Base-by-base conservation (phyloP, 2,797 vertebrate species). In the Chelon auratus region DNA sequence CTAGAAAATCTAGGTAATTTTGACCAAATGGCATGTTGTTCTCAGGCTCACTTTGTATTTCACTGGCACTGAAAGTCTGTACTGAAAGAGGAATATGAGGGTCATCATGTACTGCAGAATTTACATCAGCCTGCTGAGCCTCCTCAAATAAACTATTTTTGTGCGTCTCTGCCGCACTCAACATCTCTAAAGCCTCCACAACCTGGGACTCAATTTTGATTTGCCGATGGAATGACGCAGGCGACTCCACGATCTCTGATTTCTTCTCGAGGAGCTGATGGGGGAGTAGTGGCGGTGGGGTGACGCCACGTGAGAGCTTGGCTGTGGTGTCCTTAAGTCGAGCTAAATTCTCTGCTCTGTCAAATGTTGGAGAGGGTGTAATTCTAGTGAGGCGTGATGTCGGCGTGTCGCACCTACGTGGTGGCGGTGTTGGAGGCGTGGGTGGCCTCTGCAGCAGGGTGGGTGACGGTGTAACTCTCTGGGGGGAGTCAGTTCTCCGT, bases 251-350 rank as follows among this genome's bases (percentile, higher is more conserved):
- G 40, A 96, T 95, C 89, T 96, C 96, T 0, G 96, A 94, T 80
- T 93, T 96, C 86, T 93, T 96, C 61, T 95, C 95, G 4, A 86
- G 81, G 10, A 95, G 80, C 5, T 93, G 92, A 22, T 92, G 85
- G 1, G 92, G 82, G 4, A 87, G 68, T 1, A 89, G 33, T 0
- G 92, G 89, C 15, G 93, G 86, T 0, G 94, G 94, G 11, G 94
- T 94, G 22, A 94, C 70, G 2, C 92, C 93, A 7, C 92, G 93
- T 0, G 94, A 95, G 39, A 97, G 92, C 71, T 95, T 97, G 11
- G 95, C 95, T 0, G 95, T 97, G 0, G 96, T 91, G 85, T 96
- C 96, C 90, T 95, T 96, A 17, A 97, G 94, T 37, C 95, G 94
- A 42, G 95, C 91, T 43, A 97, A 87, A 77, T 97, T 96, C 73